Conservation (phyloP, 37 sponge, comb jelly and placozoan genomes). For the Ianthella basta region DNA sequence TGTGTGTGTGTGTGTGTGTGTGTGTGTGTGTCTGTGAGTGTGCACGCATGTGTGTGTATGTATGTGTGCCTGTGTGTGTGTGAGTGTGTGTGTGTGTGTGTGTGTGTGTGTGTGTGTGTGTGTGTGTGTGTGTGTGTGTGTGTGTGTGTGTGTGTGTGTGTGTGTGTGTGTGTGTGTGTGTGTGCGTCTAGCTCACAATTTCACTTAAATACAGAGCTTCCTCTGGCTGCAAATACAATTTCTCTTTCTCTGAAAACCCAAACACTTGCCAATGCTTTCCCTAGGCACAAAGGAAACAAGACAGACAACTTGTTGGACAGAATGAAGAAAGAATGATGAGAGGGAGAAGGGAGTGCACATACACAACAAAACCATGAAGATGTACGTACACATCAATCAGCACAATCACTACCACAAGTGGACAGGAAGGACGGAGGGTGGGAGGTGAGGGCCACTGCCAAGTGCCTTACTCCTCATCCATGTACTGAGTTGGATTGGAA, state of each 20-base stretch:
- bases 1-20: slow-evolving; percentile 16
- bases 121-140: slow-evolving; percentile 29
- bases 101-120: slow-evolving; percentile 34
- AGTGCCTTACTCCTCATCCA: no score
- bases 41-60: slow-evolving; percentile 21
- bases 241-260: slow-evolving; percentile 51
- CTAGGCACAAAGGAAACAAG: slow-evolving; percentile 16
- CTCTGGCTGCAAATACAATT: slow-evolving; percentile 39
- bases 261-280: slow-evolving; percentile 62
- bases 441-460: no score
- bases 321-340: no score
- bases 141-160: slow-evolving; percentile 26
- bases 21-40: slow-evolving; percentile 11
- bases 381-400: no score
- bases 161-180: slow-evolving; percentile 14
- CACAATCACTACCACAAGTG: no score
- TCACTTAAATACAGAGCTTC: slow-evolving; percentile 76
- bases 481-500: no score
- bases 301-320: no score
- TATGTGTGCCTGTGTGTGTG: slow-evolving; percentile 40
- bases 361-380: no score
- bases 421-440: no score
- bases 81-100: slow-evolving; percentile 40
- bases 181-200: slow-evolving; percentile 46
- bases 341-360: no score